Base-by-base conservation (phyloP, 2,113 vertebrate species). In the Rhadina sibilatrix region DNA sequence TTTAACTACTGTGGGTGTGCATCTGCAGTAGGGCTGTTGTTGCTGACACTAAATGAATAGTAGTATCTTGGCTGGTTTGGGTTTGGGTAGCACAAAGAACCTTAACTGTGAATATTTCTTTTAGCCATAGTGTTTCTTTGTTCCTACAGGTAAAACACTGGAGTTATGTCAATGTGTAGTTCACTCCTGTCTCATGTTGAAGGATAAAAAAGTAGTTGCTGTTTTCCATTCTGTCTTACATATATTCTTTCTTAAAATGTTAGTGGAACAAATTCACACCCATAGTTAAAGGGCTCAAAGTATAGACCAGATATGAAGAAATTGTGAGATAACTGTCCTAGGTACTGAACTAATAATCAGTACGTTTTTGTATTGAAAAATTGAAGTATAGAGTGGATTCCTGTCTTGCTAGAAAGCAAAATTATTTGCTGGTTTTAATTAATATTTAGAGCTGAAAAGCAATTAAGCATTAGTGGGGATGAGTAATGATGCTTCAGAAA, bases 61-160 rank as follows among this genome's bases (percentile, higher is more conserved):
- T 87, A 64, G 65, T 17, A 18, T 82, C 78, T 94, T 68, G 71
- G 82, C 84, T 97, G 83, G 83, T 96, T 52, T 77, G 83, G 70
- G 60, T 89, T 89, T 96, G 78, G 59, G 56, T 92, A 83, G 86
- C 68, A 71, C 69, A 81, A 75, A 93, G 89, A 95, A 93, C 86
- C 93, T 94, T 90, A 96, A 98, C 98, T 98, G 97, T 98, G 98
- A 98, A 98, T 97, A 30, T 79, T 38, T 96, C 84, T 95, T 87
- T 94, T 97, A 96, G 90, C 91, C 90, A 54, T 91, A 93, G 93
- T 9, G 74, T 83, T 96, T 96, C 86, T 91, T 96, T 85, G 59
- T 96, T 96, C 89, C 83, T 94, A 90, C 76, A 97, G 74, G 83
- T 97, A 95, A 92, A 97, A 98, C 98, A 98, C 98, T 98, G 98